phyloP scores from a whole-genome alignment of 2,797 vertebrate genomes.

The Echiichthys vipera region DNA sequence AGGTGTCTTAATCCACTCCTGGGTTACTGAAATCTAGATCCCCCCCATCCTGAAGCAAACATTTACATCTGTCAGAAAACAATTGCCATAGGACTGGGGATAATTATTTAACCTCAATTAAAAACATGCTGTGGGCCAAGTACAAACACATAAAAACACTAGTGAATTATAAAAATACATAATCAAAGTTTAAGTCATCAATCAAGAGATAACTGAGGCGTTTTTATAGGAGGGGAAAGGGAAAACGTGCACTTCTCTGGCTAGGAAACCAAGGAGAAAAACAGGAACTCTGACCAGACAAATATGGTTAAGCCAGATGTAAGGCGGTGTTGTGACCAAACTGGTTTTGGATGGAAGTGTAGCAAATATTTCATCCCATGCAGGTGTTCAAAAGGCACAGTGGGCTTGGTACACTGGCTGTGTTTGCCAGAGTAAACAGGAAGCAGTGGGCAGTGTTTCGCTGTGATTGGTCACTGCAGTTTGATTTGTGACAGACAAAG shows the following conservation, averaged over 20 bases:
- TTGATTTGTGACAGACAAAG: slow-evolving; percentile 47
- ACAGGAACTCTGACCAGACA: slow-evolving; percentile 63
- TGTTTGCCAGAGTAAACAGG: slow-evolving; percentile 70
- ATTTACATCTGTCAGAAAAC: slow-evolving; percentile 1
- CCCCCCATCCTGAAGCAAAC: slow-evolving; percentile 3
- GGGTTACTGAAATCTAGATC: slow-evolving; percentile 43
- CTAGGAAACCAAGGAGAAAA: slow-evolving; percentile 50
- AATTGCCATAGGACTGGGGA: no score
- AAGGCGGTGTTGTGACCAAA: slow-evolving; percentile 23
- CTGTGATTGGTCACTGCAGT: slow-evolving; percentile 30
- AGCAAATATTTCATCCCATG: slow-evolving; percentile 20
- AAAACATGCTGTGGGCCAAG: neutral
- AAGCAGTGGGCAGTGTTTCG: slow-evolving; percentile 59
- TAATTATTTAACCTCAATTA: neutral
- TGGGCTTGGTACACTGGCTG: slow-evolving; percentile 26
- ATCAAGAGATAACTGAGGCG: slow-evolving; percentile 10
- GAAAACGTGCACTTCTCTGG: slow-evolving; percentile 58
- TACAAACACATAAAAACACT: neutral
- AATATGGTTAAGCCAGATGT: slow-evolving; percentile 66
- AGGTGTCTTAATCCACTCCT: slow-evolving; percentile 47
- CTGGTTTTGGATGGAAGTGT: slow-evolving; percentile 53
- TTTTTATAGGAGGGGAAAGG: no score
- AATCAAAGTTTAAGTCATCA: slow-evolving; percentile 17
- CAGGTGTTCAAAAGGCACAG: slow-evolving; percentile 60
- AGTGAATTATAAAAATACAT: neutral